Percentiles rank a stretch among this genome's conserved stretches.
Conservation (phyloP, 2,888 invertebrate species). For the Drosophila algonquin region DNA sequence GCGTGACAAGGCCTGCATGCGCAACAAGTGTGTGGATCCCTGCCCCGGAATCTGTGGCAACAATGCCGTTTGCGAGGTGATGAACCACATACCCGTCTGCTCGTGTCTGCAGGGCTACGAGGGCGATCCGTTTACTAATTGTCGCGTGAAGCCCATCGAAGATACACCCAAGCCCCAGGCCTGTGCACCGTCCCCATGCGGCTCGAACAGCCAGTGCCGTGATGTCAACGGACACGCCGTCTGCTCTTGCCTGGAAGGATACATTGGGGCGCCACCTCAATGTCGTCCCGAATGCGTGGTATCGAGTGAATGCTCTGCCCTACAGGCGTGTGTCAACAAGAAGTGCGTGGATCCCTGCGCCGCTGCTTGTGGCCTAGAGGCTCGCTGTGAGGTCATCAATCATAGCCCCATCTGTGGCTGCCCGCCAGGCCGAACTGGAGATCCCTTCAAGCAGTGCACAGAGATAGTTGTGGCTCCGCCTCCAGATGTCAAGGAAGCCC, state of each 20-base stretch:
- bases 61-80: constrained; percentile 91
- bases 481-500: constrained; percentile 80
- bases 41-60: constrained; percentile 91
- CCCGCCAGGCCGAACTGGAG: constrained; percentile 89
- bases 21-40: constrained; percentile 90
- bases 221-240: constrained; percentile 89
- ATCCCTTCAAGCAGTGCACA: constrained; percentile 91
- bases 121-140: constrained; percentile 89
- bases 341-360: constrained; percentile 93
- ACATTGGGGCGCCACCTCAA: constrained; percentile 91
- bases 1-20: constrained; percentile 89
- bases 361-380: constrained; percentile 91
- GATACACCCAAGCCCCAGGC: constrained; percentile 86
- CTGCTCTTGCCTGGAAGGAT: constrained; percentile 91
- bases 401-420: constrained; percentile 95
- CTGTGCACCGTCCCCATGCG: constrained; percentile 91
- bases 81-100: constrained; percentile 92
- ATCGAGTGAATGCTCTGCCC: constrained; percentile 91
- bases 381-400: constrained; percentile 91
- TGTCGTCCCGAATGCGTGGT: constrained; percentile 94
- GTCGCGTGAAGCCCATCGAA: constrained; percentile 86
- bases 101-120: constrained; percentile 90
- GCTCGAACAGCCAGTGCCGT: constrained; percentile 89
- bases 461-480: constrained; percentile 70
- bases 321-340: constrained; percentile 91